Evolutionary conservation across 1,140 invertebrate species (phyloP), one percentile per base, ranked within the genome.

Genomic region (Galendromus occidentalis): DNA sequence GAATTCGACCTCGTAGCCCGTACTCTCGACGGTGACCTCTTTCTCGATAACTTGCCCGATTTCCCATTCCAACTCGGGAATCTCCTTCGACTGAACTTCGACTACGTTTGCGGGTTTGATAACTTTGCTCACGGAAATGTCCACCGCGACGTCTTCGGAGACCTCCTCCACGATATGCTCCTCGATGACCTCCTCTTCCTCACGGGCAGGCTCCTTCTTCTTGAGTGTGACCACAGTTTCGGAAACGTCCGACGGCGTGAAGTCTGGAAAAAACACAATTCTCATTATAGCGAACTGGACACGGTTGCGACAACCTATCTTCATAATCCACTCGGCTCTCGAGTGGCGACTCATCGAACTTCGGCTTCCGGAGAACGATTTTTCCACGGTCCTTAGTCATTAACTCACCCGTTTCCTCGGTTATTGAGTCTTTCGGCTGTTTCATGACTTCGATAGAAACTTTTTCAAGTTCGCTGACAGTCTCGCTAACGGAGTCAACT

Each of bases 141-240:
- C 51, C 14, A 59, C 33, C 14, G 25, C 51, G 18, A 39, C 28
- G 20, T 64, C 66, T 59, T 67, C 66, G 29, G 30, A 28, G 14
- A 59, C 33, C 22, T 29, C 64, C 7, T 66, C 65, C 29, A 66
- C 65, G 5, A 65, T 18, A 22, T 25, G 5, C 22, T 20, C 39
- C 29, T n/a, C 22, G 7, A 66, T 18, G 5, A 66, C 30, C 2
- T 22, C 66, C 65, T 1, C 55, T 30, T 67, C 51, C 51, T 47
- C 45, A 5, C 17, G 4, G 18, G 14, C 18, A 20, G 25, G 51
- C 25, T 25, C 25, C 51, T 59, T 59, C 51, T 67, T 67, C 28
- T 25, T 67, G 28, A 67, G 41, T 64, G 67, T 67, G n/a, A 67
- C 30, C 42, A 45, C 20, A 1, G 51, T 33, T 33, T 59, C 22